These are phyloP conservation scores for Prunella strophiata DNA, from an alignment of 2,797 vertebrate genomes.

Conservation along the genomic window DNA sequence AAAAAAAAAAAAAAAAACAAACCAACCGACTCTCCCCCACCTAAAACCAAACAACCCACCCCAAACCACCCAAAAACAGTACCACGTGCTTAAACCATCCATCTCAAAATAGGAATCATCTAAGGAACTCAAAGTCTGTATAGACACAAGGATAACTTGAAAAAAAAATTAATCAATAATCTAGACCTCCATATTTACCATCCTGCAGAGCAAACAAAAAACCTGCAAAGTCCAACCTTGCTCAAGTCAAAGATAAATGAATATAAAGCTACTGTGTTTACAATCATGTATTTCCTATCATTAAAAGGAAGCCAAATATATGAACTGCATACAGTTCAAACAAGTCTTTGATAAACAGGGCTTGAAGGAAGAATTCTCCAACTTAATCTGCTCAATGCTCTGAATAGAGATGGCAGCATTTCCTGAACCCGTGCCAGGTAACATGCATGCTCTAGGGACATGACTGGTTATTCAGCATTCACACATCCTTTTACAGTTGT, in stretches of 20 bases:
- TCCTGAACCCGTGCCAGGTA: constrained; percentile 7
- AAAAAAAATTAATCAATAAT: not conserved
- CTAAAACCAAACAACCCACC: not conserved
- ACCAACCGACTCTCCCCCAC: not conserved
- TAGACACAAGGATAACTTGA: not conserved
- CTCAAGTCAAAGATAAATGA: not conserved
- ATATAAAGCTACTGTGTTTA: not conserved
- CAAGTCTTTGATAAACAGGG: not conserved
- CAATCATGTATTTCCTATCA: not conserved
- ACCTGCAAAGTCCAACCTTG: not conserved
- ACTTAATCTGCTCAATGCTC: constrained; percentile 21
- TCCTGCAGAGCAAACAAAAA: not conserved
- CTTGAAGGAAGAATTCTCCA: not conserved
- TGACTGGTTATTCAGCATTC: not conserved
- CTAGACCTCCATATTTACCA: not conserved
- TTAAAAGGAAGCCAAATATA: not conserved
- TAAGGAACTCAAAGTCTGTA: not conserved
- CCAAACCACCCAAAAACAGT: not conserved
- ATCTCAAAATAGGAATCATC: not conserved
- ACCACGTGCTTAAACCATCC: not conserved
- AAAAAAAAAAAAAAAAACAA: not conserved
- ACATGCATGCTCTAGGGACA: not conserved
- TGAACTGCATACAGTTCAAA: not conserved
- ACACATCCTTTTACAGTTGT: not conserved
- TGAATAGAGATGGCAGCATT: constrained; percentile 23